Conservation (phyloP, 2,797 vertebrate genomes). For the Acipenser ruthenus region DNA sequence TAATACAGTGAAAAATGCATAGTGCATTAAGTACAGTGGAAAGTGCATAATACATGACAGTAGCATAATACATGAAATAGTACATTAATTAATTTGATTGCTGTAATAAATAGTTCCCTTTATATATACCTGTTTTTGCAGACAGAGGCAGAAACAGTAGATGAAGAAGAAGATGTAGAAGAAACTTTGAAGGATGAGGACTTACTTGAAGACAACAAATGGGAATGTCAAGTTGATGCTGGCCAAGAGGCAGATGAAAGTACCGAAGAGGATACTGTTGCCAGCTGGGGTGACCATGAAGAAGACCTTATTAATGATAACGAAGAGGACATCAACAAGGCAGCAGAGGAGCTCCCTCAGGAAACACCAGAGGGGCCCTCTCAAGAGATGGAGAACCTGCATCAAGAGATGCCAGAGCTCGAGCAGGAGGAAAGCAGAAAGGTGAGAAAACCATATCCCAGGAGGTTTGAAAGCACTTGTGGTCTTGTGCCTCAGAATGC, state of each 20-base stretch:
- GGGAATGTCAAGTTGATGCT: neutral
- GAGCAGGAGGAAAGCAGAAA: constrained; percentile 23
- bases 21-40: too few species aligned
- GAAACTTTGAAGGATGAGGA: neutral
- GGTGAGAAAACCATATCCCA: constrained; percentile 14
- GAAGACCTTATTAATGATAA: neutral
- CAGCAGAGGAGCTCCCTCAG: constrained; percentile 7
- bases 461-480: constrained; percentile 6
- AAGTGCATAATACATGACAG: too few species aligned
- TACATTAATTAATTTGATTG: too few species aligned
- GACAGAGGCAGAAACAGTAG: constrained; percentile 12
- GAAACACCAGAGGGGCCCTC: neutral
- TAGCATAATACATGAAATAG: too few species aligned
- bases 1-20: too few species aligned
- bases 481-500: too few species aligned
- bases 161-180: constrained; percentile 7
- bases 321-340: constrained; percentile 1
- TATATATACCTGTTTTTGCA: neutral
- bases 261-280: neutral
- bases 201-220: neutral
- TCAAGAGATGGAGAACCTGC: constrained; percentile 3
- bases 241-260: constrained; percentile 13
- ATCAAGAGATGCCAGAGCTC: too few species aligned
- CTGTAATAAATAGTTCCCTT: too few species aligned
- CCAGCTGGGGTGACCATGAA: neutral